Conservation (phyloP, 2,888 invertebrate genomes). For the Xylocampa areola region DNA sequence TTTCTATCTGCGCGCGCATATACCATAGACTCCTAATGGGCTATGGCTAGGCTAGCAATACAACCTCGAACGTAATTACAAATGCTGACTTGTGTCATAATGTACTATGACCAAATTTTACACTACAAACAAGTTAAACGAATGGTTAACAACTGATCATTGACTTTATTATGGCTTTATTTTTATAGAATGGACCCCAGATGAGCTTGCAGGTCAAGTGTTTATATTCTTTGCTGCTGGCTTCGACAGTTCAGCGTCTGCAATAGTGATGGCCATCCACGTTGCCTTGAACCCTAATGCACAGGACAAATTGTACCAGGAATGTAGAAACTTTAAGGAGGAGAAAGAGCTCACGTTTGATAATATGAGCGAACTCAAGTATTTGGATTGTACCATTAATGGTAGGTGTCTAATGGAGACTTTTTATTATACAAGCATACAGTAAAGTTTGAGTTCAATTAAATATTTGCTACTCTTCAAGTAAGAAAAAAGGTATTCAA, state of each 20-base stretch:
- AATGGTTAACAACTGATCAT: no score
- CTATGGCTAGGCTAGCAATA: no score
- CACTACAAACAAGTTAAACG: no score
- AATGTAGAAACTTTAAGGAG: constrained; percentile 68
- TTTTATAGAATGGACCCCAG: constrained; percentile 80
- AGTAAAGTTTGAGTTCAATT: no score
- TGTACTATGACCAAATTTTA: no score
- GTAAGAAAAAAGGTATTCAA: no score
- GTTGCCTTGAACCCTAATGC: constrained; percentile 80
- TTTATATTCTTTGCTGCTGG: constrained; percentile 86
- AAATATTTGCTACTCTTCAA: no score
- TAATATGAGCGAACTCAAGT: constrained; percentile 72
- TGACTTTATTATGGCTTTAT: no score
- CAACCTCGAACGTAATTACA: no score
- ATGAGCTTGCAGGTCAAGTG: constrained; percentile 81
- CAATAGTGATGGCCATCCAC: constrained; percentile 76
- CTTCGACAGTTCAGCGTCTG: constrained; percentile 81
- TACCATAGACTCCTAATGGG: no score
- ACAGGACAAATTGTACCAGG: constrained; percentile 81
- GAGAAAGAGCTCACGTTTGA: constrained; percentile 68
- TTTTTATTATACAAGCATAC: background rate
- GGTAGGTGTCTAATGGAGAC: constrained; percentile 60
- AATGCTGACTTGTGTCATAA: no score
- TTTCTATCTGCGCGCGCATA: no score
- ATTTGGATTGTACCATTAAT: constrained; percentile 77